Percentiles rank a stretch among this genome's conserved stretches.
phyloP scores from a whole-genome alignment of 2,797 vertebrate species.

The Lepus oiostolus region DNA sequence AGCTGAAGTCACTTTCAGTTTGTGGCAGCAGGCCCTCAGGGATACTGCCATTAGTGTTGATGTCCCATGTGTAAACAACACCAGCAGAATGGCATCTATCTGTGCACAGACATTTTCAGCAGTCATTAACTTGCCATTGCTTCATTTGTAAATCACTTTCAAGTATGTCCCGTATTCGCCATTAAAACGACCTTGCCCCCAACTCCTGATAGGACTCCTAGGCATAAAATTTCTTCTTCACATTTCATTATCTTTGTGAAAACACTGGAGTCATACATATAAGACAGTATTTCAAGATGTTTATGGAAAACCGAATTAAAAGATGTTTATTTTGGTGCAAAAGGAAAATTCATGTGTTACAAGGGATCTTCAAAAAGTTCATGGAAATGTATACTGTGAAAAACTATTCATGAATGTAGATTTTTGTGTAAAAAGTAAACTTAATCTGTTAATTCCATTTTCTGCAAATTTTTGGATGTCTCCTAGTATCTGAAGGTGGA shows the following conservation, averaged over 20 bases:
- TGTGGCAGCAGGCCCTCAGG: neutral
- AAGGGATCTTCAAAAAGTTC: too few relatives aligned
- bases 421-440: too few relatives aligned
- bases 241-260: neutral
- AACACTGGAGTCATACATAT: neutral
- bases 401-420: too few relatives aligned
- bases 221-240: neutral
- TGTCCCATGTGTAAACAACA: neutral
- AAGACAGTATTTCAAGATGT: too few relatives aligned
- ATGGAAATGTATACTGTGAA: too few relatives aligned
- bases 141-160: constrained; percentile 47
- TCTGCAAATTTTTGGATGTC: too few relatives aligned
- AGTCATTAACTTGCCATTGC: neutral
- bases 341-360: too few relatives aligned
- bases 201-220: neutral
- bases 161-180: neutral
- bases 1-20: neutral
- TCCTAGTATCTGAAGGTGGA: neutral
- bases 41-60: neutral
- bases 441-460: too few relatives aligned
- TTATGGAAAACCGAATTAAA: too few relatives aligned
- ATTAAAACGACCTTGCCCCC: neutral
- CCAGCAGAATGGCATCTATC: neutral
- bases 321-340: too few relatives aligned
- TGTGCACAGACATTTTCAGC: neutral